Evolutionary conservation across 1,140 invertebrate species (phyloP), one percentile per base, ranked within the genome.

Genomic region (Conus ventricosus): DNA sequence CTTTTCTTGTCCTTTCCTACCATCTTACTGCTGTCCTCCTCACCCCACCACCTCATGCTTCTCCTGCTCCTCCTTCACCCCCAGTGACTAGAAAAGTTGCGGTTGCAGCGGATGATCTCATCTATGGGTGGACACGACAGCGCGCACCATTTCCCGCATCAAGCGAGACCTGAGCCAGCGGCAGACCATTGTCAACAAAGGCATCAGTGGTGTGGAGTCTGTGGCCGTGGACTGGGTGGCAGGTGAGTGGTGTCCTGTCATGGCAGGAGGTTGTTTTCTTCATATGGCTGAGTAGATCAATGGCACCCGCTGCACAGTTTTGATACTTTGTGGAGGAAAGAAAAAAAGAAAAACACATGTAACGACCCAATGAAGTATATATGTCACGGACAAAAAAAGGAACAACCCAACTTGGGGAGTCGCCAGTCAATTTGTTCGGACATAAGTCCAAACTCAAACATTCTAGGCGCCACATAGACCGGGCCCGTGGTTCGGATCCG

Each of bases 91-190:
- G 8, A 15, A 60, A 8, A 11, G 57, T 60, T 60, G 57, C 15
- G 67, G 51, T 80, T 39, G 5, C 85, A 87, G 85, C 39, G 85
- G 85, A 87, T 7, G 97, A 97, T 91, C 96, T 96, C 88, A 95
- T 98, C 15, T 98, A 97, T 98, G 97, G 97, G 97, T 97, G 76
- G 97, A 98, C 94, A 96, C 96, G 89, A 97, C 97, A 90, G 96
- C 96, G 84, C 97, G 97, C 78, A 96, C 96, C 25, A 97, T 98
- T 23, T 97, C 97, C 57, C 95, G 97, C 80, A 97, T 98, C 90
- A 96, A 96, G 90, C 96, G 97, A 84, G 97, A 98, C 95, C 97
- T 98, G 27, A 97, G 97, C 1, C 95, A 95, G 11, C 94, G 97
- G 51, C 93, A 97, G 91, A 95, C 96, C 51, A 94, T 97, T 95